Base-by-base conservation (phyloP, 2,797 vertebrate genomes). In the Coluber constrictor region DNA sequence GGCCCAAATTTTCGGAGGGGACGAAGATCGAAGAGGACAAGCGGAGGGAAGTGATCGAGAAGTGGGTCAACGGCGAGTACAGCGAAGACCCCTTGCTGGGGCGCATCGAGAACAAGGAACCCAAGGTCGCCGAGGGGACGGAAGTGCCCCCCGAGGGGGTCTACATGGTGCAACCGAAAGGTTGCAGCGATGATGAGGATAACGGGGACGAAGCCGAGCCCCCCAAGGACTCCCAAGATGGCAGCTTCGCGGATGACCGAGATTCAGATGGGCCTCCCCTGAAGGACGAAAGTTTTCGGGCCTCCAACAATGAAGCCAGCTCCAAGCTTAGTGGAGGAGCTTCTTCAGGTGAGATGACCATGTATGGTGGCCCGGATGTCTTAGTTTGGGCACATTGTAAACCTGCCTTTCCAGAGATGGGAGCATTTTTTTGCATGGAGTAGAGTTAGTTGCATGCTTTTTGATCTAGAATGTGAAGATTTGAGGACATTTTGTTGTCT, bases 11-110 rank as follows among this genome's bases (percentile, higher is more conserved):
- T 96, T 97, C 97, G 0, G 98, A 99, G 93, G 98, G 97, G 95
- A 97, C 98, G 96, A 98, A 98, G 97, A 97, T 98, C 0, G 99
- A 99, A 95, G 99, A 99, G 95, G 99, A 99, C 98, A 99, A 99
- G 97, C 98, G 99, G 95, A 98, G 99, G 89, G 99, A 99, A 32
- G 99, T 99, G 98, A 99, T 99, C 2, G 99, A 99, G 96, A 99
- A 99, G 97, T 99, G 99, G 99, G 99, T 99, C 95, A 99, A 99
- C 0, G 99, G 99, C 87, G 99, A 99, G 95, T 99, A 99, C 59
- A 98, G 98, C 0, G 99, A 99, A 4, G 99, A 99, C 96, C 32
- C 92, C 1, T 93, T 97, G 6, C 83, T 97, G 74, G 98, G 97
- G 83, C 98, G 98, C 95, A 95, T 1, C 51, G 97, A 96, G 95